Evolutionary conservation across 2,113 vertebrate genomes (phyloP).

Genomic region (Eleginops maclovinus): DNA sequence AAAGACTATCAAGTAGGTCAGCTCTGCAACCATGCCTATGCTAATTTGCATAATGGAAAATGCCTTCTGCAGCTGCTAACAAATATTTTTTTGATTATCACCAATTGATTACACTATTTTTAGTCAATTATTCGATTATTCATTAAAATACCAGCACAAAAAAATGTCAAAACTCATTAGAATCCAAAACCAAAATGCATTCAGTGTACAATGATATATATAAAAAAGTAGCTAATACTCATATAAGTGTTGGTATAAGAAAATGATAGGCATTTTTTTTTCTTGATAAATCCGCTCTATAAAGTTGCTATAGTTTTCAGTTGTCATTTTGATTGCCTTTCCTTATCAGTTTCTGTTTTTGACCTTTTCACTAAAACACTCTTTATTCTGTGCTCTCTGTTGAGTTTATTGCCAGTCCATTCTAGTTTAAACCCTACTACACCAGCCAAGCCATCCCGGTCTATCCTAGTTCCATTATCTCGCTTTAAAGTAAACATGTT

Average conservation of each 20-base stretch:
- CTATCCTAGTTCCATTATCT: constrained; percentile 56
- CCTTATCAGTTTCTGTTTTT: constrained; percentile 1
- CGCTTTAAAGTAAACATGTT: constrained; percentile 50
- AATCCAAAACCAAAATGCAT: background rate
- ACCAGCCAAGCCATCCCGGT: constrained; percentile 37
- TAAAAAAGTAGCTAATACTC: background rate
- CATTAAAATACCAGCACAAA: background rate
- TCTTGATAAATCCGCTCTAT: background rate
- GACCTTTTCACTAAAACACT: background rate
- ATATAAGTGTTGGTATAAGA: background rate
- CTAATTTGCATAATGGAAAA: background rate
- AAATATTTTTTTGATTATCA: no score
- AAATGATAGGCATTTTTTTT: background rate
- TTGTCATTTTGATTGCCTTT: background rate
- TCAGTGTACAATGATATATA: background rate
- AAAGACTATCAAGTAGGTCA: background rate
- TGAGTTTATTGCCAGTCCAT: constrained; percentile 13
- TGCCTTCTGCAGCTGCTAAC: background rate
- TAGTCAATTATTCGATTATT: background rate
- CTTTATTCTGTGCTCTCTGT: background rate
- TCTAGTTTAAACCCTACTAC: constrained; percentile 37
- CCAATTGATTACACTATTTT: background rate
- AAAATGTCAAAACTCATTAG: background rate
- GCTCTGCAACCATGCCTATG: background rate
- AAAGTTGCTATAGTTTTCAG: background rate